A percentile compares a stretch with the other conserved stretches of the same genome.
phyloP scores from a whole-genome alignment of 2,113 vertebrate genomes.

The Hippocampus zosterae region DNA sequence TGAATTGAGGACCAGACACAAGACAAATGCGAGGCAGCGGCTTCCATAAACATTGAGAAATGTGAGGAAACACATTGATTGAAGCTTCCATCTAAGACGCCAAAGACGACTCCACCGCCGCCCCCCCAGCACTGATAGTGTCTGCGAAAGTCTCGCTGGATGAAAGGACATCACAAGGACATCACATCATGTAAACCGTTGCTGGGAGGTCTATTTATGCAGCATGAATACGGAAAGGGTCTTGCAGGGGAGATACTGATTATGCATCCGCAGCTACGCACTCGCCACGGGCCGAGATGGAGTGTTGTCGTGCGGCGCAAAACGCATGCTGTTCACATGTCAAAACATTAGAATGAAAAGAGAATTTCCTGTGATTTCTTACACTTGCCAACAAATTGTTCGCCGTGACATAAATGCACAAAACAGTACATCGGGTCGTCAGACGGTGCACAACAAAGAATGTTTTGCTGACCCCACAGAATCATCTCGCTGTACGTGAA shows the following conservation, averaged over 20 bases:
- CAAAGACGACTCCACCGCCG: neutral
- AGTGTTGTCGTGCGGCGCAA: conserved; percentile 10
- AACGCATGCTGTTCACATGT: conserved; percentile 22
- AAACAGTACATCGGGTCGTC: neutral
- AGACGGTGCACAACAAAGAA: conserved; percentile 10
- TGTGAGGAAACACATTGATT: conserved; percentile 48
- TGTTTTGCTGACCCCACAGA: conserved; percentile 19
- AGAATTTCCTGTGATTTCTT: conserved; percentile 12
- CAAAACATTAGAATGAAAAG: conserved; percentile 15
- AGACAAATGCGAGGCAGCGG: conserved; percentile 53
- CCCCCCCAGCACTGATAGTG: conserved; percentile 42
- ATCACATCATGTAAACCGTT: conserved; percentile 55
- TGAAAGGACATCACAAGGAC: conserved; percentile 65
- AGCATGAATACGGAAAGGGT: conserved; percentile 36
- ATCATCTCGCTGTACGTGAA: conserved; percentile 34
- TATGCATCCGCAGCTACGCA: conserved; percentile 26
- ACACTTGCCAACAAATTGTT: conserved; percentile 21
- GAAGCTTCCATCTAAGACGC: conserved; percentile 41
- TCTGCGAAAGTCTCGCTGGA: conserved; percentile 42
- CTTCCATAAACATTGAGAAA: conserved; percentile 56
- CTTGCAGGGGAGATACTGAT: conserved; percentile 37
- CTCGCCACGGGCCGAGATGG: conserved; percentile 28
- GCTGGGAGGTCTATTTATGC: conserved; percentile 53
- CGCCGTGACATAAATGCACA: conserved; percentile 1
- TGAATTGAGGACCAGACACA: conserved; percentile 52